These are phyloP conservation scores for Gila robusta DNA, from an alignment of 2,797 vertebrate species.

Conservation along the genomic window DNA sequence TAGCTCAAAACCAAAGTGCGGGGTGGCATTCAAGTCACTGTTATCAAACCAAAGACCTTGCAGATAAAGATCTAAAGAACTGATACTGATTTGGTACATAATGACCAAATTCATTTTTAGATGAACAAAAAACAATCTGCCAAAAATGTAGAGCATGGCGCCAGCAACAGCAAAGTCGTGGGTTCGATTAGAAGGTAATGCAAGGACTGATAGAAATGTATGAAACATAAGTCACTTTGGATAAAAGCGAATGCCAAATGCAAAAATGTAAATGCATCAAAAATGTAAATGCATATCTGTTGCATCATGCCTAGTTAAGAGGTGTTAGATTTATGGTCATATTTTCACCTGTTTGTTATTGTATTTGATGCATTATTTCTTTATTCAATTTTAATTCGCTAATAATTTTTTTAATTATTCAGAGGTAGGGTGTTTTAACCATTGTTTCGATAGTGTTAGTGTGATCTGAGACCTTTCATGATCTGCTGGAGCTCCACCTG, in stretches of 20 bases:
- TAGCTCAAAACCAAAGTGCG: not conserved
- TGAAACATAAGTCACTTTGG: not conserved
- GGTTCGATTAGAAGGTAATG: not conserved
- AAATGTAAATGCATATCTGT: not conserved
- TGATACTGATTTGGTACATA: not conserved
- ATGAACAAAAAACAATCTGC: not conserved
- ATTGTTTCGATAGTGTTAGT: not conserved
- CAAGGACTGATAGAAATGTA: not conserved
- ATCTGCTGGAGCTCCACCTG: constrained; percentile 98
- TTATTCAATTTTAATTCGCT: not conserved
- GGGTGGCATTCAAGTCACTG: not conserved
- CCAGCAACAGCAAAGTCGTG: not conserved
- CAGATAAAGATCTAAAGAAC: not conserved
- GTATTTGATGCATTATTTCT: not conserved
- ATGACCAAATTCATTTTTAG: not conserved
- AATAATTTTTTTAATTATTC: not conserved
- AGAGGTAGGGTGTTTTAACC: not conserved
- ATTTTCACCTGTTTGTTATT: not conserved
- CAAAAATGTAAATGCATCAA: not conserved
- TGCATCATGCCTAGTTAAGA: too few species aligned
- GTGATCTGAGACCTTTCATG: constrained; percentile 87
- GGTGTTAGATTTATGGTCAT: not conserved
- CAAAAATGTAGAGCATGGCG: not conserved
- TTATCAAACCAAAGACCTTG: not conserved
- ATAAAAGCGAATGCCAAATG: not conserved